Base-by-base conservation (phyloP, 2,888 invertebrate species). In the Digitonthophagus gazella region DNA sequence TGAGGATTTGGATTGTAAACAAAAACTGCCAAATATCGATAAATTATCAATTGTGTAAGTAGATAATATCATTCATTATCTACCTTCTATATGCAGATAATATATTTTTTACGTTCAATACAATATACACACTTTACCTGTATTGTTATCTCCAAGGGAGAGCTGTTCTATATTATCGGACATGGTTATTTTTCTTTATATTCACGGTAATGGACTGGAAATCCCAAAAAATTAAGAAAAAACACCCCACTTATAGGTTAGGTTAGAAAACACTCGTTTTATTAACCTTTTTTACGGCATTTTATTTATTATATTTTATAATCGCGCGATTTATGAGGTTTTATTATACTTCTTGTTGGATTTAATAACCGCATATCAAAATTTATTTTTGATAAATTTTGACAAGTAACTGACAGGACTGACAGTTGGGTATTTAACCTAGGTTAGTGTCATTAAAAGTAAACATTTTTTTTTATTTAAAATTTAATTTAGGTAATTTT, bases 111-210 rank as follows among this genome's bases (percentile, higher is more conserved):
- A 69, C 55, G 20, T 57, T 57, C 19, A 8, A 20, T 44, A 66
- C 15, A 58, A 15, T 66, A 69, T 55, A 19, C 18, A 16, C 65
- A 58, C 58, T 61, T 16, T 69, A 69, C 68, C 68, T 65, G 68
- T 69, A 55, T 65, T 69, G 61, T 69, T 63, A 22, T 58, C 65
- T 54, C 1, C 3, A 44, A 65, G 61, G 65, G 68, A 69, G 58
- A 66, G 44, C 19, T 69, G 68, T 28, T 69, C 68, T 19, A 54
- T 54, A 18, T 65, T 69, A 69, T 69, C 68, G 58, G 68, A 69
- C 68, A 69, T 69, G 28, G 58, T 68, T n/a, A 55, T 69, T 67
- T 55, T 67, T 11, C 3, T 44, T 44, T 6, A 44, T 44, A 44
- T 44, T 44, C 11, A 44, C 28, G 28, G 28, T 8, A 44, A 44